Evolutionary conservation across 2,113 vertebrate species (phyloP).

Genomic region (Prionailurus bengalensis): DNA sequence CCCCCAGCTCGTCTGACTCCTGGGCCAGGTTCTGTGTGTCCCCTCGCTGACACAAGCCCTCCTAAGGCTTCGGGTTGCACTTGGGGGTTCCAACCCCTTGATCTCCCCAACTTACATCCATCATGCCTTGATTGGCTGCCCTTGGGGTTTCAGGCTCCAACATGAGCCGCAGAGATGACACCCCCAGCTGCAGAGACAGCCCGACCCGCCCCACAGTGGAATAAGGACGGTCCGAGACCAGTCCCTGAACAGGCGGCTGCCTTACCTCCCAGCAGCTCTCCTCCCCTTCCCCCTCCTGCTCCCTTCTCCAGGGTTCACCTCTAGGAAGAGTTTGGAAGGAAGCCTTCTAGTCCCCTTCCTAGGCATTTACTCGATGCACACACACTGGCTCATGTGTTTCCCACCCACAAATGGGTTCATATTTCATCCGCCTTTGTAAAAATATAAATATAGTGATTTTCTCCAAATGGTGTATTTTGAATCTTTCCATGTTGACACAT

Average conservation of each 20-base stretch:
- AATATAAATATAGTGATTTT: neutral
- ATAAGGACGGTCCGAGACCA: neutral
- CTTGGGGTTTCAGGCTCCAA: neutral
- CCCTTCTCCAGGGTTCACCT: neutral
- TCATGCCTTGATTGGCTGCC: neutral
- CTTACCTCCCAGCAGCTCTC: neutral
- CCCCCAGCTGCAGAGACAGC: neutral
- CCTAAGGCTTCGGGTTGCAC: rapidly evolving
- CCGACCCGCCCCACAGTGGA: neutral
- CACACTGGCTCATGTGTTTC: neutral
- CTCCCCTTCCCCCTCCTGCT: rapidly evolving
- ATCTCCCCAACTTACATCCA: too few species aligned
- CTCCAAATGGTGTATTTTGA: neutral
- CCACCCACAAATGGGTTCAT: neutral
- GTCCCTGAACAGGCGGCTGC: rapidly evolving
- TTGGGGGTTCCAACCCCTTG: neutral
- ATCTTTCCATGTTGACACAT: neutral
- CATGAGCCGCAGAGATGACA: neutral
- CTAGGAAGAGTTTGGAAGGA: neutral
- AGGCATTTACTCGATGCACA: neutral
- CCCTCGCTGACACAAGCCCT: neutral
- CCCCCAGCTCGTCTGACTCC: neutral
- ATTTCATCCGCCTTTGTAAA: neutral
- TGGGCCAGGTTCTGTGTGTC: neutral
- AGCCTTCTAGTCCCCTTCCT: neutral